Evolutionary conservation across 2,797 vertebrate species (phyloP).

Genomic region (Centropyge bicolor): DNA sequence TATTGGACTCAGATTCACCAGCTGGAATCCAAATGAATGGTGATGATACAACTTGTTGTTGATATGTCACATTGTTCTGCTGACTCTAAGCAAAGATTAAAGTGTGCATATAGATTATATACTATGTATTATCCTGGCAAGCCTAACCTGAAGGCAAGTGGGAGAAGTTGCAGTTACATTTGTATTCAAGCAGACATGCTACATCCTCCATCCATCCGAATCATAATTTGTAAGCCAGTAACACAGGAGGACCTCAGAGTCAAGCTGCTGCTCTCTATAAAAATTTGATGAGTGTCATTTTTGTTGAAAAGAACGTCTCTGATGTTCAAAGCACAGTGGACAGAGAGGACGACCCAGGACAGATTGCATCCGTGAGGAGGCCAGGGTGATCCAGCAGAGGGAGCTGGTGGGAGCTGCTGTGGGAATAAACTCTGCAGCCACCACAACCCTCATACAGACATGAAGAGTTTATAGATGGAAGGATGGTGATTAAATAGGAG

Average conservation of each 20-base stretch:
- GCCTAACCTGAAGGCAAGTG: too few species aligned
- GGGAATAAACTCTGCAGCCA: too few species aligned
- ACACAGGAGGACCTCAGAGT: not conserved
- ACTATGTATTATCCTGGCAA: too few species aligned
- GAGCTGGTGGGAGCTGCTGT: slow-evolving; percentile 29
- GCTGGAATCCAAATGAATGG: not conserved
- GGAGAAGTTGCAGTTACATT: too few species aligned
- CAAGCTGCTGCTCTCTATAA: not conserved
- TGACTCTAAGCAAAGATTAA: too few species aligned
- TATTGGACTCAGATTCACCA: too few species aligned
- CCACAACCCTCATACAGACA: not conserved
- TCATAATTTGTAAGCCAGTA: not conserved
- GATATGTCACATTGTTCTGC: too few species aligned
- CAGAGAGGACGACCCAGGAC: not conserved
- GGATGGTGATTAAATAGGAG: not conserved
- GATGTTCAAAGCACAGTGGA: not conserved
- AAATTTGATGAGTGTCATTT: not conserved
- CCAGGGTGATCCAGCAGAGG: slow-evolving; percentile 50
- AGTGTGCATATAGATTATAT: too few species aligned
- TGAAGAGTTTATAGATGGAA: not conserved
- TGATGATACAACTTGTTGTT: not conserved
- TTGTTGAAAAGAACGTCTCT: not conserved
- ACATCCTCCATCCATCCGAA: too few species aligned
- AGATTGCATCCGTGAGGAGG: not conserved
- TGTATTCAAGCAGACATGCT: too few species aligned